These are phyloP conservation scores for Plusia festucae DNA, from an alignment of 2,888 invertebrate species.

Conservation along the genomic window DNA sequence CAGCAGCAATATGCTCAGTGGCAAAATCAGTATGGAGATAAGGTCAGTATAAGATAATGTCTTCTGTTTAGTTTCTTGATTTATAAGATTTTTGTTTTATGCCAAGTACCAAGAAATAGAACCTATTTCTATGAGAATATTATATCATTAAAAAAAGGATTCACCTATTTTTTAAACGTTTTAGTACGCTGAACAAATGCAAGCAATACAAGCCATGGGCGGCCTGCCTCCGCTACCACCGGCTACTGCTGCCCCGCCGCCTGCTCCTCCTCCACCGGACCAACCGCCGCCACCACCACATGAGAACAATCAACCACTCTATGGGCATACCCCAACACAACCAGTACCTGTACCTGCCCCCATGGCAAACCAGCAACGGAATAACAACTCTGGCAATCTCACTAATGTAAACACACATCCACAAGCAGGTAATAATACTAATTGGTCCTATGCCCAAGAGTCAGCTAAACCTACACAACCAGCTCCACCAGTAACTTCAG, in stretches of 20 bases:
- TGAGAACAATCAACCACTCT: constrained; percentile 83
- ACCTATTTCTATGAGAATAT: too few relatives aligned
- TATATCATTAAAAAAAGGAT: too few relatives aligned
- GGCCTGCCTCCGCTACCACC: constrained; percentile 74
- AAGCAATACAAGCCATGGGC: constrained; percentile 72
- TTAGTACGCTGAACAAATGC: constrained; percentile 85
- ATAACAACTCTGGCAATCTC: constrained; percentile 51
- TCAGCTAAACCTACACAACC: constrained; percentile 41
- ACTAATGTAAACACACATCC: constrained; percentile 58
- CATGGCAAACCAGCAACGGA: constrained; percentile 47
- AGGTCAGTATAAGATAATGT: constrained; percentile 83
- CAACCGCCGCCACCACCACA: constrained; percentile 77
- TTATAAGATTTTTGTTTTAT: background rate
- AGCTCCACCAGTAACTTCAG: constrained; percentile 44
- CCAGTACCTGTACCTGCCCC: constrained; percentile 64
- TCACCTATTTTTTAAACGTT: background rate
- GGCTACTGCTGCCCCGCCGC: constrained; percentile 68
- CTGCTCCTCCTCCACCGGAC: constrained; percentile 67
- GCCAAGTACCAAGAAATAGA: too few relatives aligned
- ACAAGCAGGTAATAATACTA: constrained; percentile 72
- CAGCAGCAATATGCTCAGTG: constrained; percentile 94
- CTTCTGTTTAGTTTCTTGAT: background rate
- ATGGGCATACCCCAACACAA: constrained; percentile 57
- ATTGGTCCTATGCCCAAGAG: constrained; percentile 68
- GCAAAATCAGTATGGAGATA: constrained; percentile 93